Conservation (phyloP, 2,113 vertebrate species). For the Brachyistius frenatus region DNA sequence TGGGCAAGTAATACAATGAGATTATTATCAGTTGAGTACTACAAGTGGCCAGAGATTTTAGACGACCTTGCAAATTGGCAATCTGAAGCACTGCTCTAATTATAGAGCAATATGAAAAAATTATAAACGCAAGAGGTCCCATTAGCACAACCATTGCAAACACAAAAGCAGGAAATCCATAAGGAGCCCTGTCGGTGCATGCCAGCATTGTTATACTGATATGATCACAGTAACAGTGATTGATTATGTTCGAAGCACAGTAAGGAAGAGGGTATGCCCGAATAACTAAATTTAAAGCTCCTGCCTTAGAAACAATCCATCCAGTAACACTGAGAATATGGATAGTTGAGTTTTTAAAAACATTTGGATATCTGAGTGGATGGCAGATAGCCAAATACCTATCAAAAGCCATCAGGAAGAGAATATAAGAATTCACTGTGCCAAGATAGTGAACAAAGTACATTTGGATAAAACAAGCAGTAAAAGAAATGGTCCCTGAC, state of each 20-base stretch:
- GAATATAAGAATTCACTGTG: constrained; percentile 59
- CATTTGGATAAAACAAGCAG: constrained; percentile 75
- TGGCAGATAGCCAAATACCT: constrained; percentile 76
- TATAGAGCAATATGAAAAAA: constrained; percentile 77
- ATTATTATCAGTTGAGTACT: constrained; percentile 79
- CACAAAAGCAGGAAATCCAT: constrained; percentile 53
- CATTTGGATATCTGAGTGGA: constrained; percentile 63
- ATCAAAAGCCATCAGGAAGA: constrained; percentile 79
- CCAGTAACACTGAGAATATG: constrained; percentile 47
- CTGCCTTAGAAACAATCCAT: constrained; percentile 36
- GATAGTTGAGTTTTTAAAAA: constrained; percentile 66
- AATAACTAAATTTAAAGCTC: accelerated
- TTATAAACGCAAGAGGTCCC: constrained; percentile 68
- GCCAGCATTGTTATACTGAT: constrained; percentile 67
- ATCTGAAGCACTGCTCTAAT: constrained; percentile 58
- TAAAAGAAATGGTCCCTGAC: constrained; percentile 65
- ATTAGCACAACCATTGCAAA: constrained; percentile 62
- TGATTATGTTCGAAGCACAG: constrained; percentile 72
- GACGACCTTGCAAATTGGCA: constrained; percentile 36
- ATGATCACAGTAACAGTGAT: constrained; percentile 79
- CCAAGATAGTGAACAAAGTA: constrained; percentile 75
- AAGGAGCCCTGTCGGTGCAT: constrained; percentile 63
- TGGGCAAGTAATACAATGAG: constrained; percentile 71
- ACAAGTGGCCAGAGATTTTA: constrained; percentile 78
- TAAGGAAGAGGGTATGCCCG: constrained; percentile 76